Evolutionary conservation across 2,113 vertebrate genomes (phyloP).

Genomic region (Sphaerodactylus townsendi): DNA sequence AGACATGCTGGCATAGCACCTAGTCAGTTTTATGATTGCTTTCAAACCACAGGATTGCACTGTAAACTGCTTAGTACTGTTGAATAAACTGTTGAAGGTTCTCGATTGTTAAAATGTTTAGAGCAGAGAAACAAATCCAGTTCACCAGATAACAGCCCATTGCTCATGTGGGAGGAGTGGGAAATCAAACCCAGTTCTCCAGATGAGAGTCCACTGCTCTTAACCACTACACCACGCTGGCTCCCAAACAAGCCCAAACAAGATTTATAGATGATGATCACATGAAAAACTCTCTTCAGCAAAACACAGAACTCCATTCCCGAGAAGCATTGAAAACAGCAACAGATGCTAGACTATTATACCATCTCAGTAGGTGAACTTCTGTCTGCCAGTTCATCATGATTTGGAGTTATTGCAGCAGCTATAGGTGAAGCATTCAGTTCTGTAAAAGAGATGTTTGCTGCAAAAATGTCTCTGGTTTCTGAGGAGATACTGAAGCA

Average conservation of each 20-base stretch:
- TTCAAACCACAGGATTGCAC: too few relatives aligned
- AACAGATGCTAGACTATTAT: slow-evolving; percentile 78
- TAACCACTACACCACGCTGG: too few relatives aligned
- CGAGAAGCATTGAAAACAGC: slow-evolving; percentile 78
- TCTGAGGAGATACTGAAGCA: slow-evolving; percentile 76
- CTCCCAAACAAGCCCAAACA: too few relatives aligned
- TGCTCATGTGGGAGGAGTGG: too few relatives aligned
- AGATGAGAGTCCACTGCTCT: too few relatives aligned
- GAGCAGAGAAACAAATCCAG: too few relatives aligned
- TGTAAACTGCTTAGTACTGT: slow-evolving; percentile 85
- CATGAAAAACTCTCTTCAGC: slow-evolving; percentile 79
- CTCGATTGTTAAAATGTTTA: slow-evolving; percentile 83
- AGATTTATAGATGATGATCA: slow-evolving; percentile 78
- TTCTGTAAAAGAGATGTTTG: slow-evolving; percentile 76
- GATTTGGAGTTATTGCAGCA: slow-evolving; percentile 71
- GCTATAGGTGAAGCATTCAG: slow-evolving; percentile 75
- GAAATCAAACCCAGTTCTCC: too few relatives aligned
- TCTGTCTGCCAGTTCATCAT: slow-evolving; percentile 74
- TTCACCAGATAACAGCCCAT: too few relatives aligned
- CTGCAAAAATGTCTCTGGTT: slow-evolving; percentile 70
- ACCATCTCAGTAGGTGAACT: slow-evolving; percentile 75
- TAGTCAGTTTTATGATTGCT: too few relatives aligned
- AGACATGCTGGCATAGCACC: too few relatives aligned
- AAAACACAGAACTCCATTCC: slow-evolving; percentile 79
- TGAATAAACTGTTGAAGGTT: slow-evolving; percentile 86